These are phyloP conservation scores for Fopius arisanus DNA, from an alignment of 1,140 invertebrate species.

Conservation along the genomic window DNA sequence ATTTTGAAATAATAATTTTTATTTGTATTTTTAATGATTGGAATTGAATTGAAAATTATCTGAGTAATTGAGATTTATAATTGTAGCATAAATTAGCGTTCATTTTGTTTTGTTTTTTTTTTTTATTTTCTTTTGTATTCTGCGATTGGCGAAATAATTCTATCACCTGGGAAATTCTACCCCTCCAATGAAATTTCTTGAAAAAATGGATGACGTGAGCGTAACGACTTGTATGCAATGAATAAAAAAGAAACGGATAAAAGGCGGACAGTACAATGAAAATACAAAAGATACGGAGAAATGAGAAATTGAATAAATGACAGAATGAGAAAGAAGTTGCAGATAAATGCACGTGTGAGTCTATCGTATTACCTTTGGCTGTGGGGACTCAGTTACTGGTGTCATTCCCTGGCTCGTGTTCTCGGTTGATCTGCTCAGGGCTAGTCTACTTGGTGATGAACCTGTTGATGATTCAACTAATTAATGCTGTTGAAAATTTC, in stretches of 20 bases:
- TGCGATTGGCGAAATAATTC: too few relatives aligned
- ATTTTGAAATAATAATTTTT: too few relatives aligned
- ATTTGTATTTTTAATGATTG: too few relatives aligned
- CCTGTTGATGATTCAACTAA: constrained; percentile 58
- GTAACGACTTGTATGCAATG: background rate
- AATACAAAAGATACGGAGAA: background rate
- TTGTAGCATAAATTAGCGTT: too few relatives aligned
- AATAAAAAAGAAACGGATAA: background rate
- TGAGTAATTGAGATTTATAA: too few relatives aligned
- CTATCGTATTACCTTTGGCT: constrained; percentile 66
- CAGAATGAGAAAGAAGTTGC: constrained; percentile 14
- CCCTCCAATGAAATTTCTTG: background rate
- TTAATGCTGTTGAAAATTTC: too few relatives aligned
- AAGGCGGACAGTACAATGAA: background rate
- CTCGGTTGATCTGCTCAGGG: constrained; percentile 65
- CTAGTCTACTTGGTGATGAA: constrained; percentile 62
- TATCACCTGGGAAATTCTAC: too few relatives aligned
- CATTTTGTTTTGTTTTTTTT: too few relatives aligned
- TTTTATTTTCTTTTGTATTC: too few relatives aligned
- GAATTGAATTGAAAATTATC: too few relatives aligned
- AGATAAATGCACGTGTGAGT: constrained; percentile 1
- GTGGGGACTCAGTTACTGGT: constrained; percentile 61
- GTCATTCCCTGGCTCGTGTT: constrained; percentile 61
- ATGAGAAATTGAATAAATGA: constrained; percentile 19
- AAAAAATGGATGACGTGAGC: constrained; percentile 2